Conservation (phyloP, 1,140 invertebrate genomes). For the Apis mellifera region DNA sequence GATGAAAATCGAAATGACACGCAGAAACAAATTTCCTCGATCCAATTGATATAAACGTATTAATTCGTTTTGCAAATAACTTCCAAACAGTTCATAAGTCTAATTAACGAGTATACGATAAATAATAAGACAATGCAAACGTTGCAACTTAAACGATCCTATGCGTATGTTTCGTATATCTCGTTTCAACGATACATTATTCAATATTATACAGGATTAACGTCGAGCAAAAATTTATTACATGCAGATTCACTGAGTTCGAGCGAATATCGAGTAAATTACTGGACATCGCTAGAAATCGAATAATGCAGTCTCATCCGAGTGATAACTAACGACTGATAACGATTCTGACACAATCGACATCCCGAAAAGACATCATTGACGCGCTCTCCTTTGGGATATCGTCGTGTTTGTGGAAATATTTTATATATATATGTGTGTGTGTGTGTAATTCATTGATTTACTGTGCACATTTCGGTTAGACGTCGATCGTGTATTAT, state of each 20-base stretch:
- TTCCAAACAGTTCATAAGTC: too few relatives aligned
- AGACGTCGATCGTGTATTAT: constrained; percentile 19
- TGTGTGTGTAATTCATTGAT: constrained; percentile 40
- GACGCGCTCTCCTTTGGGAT: not conserved
- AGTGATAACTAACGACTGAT: too few relatives aligned
- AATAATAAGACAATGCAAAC: too few relatives aligned
- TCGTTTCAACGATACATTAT: not conserved
- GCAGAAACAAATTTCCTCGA: too few relatives aligned
- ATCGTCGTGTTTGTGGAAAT: constrained; percentile 25
- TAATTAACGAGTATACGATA: too few relatives aligned
- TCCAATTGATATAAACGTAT: too few relatives aligned
- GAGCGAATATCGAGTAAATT: not conserved
- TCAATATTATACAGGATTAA: not conserved
- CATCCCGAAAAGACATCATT: not conserved
- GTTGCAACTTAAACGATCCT: not conserved
- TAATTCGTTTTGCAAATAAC: too few relatives aligned
- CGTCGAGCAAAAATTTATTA: not conserved
- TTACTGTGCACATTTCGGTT: constrained; percentile 7
- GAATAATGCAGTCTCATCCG: too few relatives aligned
- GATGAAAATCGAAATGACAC: too few relatives aligned
- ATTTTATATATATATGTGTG: too few relatives aligned
- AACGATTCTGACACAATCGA: not conserved
- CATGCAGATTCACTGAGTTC: not conserved
- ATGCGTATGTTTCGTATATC: not conserved
- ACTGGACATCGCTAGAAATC: not conserved